Evolutionary conservation across 2,797 vertebrate species (phyloP).

Genomic region (Antennarius maculatus): DNA sequence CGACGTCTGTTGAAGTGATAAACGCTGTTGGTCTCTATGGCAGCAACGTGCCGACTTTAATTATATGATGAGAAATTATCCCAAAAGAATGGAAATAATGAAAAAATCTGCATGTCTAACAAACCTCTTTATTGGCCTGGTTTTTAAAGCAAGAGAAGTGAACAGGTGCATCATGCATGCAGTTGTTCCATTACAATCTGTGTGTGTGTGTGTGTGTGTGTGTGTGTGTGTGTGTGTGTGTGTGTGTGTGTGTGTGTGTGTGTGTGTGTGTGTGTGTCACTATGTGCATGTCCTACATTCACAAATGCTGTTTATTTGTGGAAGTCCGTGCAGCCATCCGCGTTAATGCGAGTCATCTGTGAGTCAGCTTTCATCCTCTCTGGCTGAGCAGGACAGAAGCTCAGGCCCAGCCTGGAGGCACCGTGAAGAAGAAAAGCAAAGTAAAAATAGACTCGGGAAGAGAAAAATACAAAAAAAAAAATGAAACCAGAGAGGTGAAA

Average conservation of each 20-base stretch:
- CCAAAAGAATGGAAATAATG: background rate
- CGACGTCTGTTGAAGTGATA: conserved; percentile 21
- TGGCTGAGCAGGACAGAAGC: conserved; percentile 65
- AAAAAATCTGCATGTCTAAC: background rate
- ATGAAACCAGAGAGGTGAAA: conserved; percentile 33
- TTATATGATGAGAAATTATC: background rate
- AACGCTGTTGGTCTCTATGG: conserved; percentile 5
- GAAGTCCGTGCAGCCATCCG: conserved; percentile 72
- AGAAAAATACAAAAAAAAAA: background rate
- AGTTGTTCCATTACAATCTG: conserved; percentile 21
- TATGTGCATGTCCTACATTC: conserved; percentile 24
- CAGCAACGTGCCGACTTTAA: conserved; percentile 14
- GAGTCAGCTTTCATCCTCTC: conserved; percentile 78
- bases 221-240: too few relatives aligned
- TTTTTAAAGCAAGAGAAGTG: conserved; percentile 8
- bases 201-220: too few relatives aligned
- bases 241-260: too few relatives aligned
- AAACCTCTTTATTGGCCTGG: background rate
- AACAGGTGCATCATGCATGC: conserved; percentile 32
- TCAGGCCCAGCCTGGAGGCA: conserved; percentile 66
- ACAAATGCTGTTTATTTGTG: conserved; percentile 60
- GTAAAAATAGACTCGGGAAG: conserved; percentile 46
- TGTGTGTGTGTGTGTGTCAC: background rate
- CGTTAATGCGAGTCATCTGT: conserved; percentile 66
- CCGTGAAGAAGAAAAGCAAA: conserved; percentile 26